Percentiles rank a stretch among this genome's conserved stretches.
phyloP scores from a whole-genome alignment of 2,113 vertebrate species.

The Ochotona curzoniae region DNA sequence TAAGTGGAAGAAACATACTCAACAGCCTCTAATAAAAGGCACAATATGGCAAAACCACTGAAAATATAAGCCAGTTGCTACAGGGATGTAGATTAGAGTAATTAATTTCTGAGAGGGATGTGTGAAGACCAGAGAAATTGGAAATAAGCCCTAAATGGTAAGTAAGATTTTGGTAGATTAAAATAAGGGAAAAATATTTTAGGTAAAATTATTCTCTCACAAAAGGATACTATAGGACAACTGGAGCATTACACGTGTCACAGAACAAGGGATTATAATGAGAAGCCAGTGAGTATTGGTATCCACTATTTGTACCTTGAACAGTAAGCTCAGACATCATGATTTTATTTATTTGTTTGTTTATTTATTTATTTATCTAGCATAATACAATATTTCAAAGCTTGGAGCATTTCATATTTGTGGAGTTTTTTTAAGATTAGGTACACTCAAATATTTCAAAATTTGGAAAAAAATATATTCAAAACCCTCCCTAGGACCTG shows the following conservation, averaged over 20 bases:
- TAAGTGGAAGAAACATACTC: not conserved
- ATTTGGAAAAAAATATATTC: too few relatives aligned
- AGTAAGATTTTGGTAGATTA: not conserved
- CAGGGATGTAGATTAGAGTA: not conserved
- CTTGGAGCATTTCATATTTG: too few relatives aligned
- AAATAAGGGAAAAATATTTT: conserved; percentile 8
- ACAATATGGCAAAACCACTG: not conserved
- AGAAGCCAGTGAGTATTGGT: not conserved
- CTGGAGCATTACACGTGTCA: not conserved
- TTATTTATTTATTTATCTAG: not conserved
- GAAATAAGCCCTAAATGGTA: not conserved
- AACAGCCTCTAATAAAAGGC: not conserved
- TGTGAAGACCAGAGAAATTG: not conserved
- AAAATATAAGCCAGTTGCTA: not conserved
- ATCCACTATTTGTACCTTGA: not conserved
- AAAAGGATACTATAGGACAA: not conserved
- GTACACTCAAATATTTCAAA: too few relatives aligned
- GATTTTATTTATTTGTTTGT: too few relatives aligned
- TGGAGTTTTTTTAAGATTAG: too few relatives aligned
- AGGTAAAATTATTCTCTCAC: not conserved
- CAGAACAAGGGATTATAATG: not conserved
- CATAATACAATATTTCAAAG: too few relatives aligned
- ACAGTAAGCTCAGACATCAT: not conserved
- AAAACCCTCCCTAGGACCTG: too few relatives aligned
- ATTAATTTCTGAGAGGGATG: conserved; percentile 8